Percentiles rank a stretch among this genome's conserved stretches.
phyloP scores from a whole-genome alignment of 2,888 invertebrate species.

The Camptogramma bilineatum region DNA sequence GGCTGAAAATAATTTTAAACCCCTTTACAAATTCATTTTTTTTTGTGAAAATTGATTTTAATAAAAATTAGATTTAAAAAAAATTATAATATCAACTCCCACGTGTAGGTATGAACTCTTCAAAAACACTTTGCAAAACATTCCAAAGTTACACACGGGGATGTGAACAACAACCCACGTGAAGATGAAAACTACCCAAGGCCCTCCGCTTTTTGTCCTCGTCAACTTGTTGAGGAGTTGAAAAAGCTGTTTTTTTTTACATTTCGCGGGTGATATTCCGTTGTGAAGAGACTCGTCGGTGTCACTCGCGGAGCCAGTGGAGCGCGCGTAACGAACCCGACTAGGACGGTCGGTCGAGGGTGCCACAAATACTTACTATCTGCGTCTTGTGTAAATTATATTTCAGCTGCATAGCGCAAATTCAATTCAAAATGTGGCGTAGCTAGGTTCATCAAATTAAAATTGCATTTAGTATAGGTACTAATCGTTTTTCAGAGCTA shows the following conservation, averaged over 20 bases:
- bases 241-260: constrained; percentile 73
- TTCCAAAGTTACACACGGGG: constrained; percentile 25
- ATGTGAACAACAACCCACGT: constrained; percentile 42
- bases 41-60: no score
- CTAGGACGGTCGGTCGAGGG: constrained; percentile 42
- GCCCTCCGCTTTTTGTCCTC: constrained; percentile 56
- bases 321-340: constrained; percentile 79
- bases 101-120: not conserved
- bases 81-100: not conserved
- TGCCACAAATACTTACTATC: constrained; percentile 40
- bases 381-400: constrained; percentile 43
- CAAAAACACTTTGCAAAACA: constrained; percentile 12
- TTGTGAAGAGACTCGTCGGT: constrained; percentile 68
- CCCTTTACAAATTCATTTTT: no score
- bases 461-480: not conserved
- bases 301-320: constrained; percentile 77
- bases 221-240: constrained; percentile 67
- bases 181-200: constrained; percentile 51
- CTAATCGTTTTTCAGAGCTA: not conserved
- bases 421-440: constrained; percentile 22
- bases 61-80: not conserved
- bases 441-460: not conserved
- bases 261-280: constrained; percentile 72
- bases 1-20: not conserved
- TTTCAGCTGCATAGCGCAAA: constrained; percentile 30